Evolutionary conservation across 1,140 invertebrate genomes (phyloP).

Genomic region (Drosophila bocki): DNA sequence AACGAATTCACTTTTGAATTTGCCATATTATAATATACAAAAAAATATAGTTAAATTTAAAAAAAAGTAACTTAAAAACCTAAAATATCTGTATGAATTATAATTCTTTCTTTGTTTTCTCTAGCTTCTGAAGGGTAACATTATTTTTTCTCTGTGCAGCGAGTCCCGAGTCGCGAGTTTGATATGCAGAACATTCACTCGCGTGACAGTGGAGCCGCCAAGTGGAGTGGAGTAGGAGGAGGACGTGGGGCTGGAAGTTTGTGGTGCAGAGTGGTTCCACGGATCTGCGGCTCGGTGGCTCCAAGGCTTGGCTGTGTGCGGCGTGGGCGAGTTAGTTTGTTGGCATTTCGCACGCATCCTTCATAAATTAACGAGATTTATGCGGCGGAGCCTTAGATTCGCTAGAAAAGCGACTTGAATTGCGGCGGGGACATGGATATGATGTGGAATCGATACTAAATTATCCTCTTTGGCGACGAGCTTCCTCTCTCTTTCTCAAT

Average conservation of each 20-base stretch:
- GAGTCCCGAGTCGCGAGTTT: slow-evolving; percentile 43
- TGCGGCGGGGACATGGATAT: slow-evolving; percentile 54
- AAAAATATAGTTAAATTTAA: too few species aligned
- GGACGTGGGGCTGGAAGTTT: neutral
- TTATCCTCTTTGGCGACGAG: slow-evolving; percentile 76
- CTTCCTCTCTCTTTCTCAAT: slow-evolving; percentile 40
- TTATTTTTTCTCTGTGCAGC: slow-evolving; percentile 24
- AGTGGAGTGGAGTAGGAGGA: slow-evolving; percentile 2
- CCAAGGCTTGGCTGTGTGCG: neutral
- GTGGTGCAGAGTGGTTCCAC: slow-evolving; percentile 17
- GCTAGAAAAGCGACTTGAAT: slow-evolving; percentile 60
- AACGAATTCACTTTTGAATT: too few species aligned
- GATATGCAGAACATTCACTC: slow-evolving; percentile 71
- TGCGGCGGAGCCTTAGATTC: slow-evolving; percentile 70
- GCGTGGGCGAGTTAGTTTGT: slow-evolving; percentile 67
- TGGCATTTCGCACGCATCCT: slow-evolving; percentile 79
- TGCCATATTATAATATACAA: too few species aligned
- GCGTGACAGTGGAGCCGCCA: slow-evolving; percentile 43
- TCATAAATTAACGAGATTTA: slow-evolving; percentile 80
- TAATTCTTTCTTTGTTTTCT: too few species aligned
- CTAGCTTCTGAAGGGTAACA: too few species aligned
- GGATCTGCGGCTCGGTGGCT: slow-evolving; percentile 18
- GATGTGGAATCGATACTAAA: slow-evolving; percentile 81
- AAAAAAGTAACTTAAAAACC: too few species aligned
- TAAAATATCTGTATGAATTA: too few species aligned